Evolutionary conservation across 2,797 vertebrate genomes (phyloP).

Genomic region (Lycodopsis pacificus): DNA sequence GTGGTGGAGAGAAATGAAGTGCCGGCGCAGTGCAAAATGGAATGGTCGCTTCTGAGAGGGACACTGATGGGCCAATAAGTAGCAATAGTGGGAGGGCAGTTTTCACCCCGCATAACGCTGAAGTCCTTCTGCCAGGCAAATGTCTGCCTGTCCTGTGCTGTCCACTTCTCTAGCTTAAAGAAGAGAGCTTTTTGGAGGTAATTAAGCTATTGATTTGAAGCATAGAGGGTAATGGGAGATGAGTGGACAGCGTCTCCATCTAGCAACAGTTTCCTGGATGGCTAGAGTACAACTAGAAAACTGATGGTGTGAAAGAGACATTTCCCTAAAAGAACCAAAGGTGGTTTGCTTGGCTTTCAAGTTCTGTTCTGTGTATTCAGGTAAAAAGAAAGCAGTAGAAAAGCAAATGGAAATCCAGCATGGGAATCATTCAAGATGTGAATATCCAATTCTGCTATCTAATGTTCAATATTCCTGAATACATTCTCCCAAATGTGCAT

Average conservation of each 20-base stretch:
- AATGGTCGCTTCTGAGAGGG: conserved; percentile 56
- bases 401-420: background rate
- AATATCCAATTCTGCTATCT: background rate
- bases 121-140: conserved; percentile 61
- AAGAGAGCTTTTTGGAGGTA: conserved; percentile 75
- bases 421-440: background rate
- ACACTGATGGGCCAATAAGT: conserved; percentile 72
- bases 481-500: background rate
- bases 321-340: conserved; percentile 47
- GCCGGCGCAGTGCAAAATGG: conserved; percentile 54
- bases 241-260: conserved; percentile 71
- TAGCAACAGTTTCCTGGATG: conserved; percentile 31
- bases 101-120: conserved; percentile 62
- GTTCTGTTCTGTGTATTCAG: conserved; percentile 17
- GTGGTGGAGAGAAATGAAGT: conserved; percentile 58
- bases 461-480: conserved; percentile 12
- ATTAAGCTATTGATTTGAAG: conserved; percentile 87
- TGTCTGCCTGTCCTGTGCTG: conserved; percentile 49
- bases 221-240: conserved; percentile 80
- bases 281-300: conserved; percentile 33
- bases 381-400: background rate
- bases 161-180: conserved; percentile 66
- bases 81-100: conserved; percentile 63
- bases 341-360: conserved; percentile 35
- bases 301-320: conserved; percentile 20